Conservation (phyloP, 2,113 vertebrate species). For the Indicator maculatus region DNA sequence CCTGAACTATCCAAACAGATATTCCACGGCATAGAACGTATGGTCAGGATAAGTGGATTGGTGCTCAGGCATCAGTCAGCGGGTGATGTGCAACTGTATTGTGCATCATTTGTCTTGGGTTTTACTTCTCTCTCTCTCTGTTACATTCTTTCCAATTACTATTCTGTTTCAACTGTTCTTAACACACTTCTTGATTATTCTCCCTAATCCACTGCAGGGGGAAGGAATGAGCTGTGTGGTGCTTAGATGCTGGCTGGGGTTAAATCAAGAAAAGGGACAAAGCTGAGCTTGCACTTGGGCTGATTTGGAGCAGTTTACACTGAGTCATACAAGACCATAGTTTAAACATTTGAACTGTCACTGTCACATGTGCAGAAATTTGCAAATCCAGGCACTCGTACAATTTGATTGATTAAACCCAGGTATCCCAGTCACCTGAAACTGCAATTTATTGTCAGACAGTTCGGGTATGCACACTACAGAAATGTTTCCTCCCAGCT, state of each 20-base stretch:
- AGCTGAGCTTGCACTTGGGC: not conserved
- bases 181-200: not conserved
- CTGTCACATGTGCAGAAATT: accelerated
- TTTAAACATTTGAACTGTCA: not conserved
- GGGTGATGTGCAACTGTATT: not conserved
- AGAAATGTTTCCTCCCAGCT: not conserved
- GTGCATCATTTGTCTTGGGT: not conserved
- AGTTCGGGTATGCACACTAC: not conserved
- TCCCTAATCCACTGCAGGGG: not conserved
- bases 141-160: not conserved
- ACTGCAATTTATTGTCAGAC: not conserved
- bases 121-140: not conserved
- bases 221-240: not conserved
- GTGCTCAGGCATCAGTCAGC: not conserved
- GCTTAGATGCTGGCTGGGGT: not conserved
- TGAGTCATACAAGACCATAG: not conserved
- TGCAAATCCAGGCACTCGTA: not conserved
- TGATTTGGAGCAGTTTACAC: not conserved
- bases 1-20: no score
- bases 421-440: not conserved
- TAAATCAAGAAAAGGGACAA: not conserved
- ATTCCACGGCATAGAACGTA: not conserved
- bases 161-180: not conserved
- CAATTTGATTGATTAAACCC: not conserved
- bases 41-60: not conserved